Base-by-base conservation (phyloP, 2,113 vertebrate species). In the Lanius collurio region DNA sequence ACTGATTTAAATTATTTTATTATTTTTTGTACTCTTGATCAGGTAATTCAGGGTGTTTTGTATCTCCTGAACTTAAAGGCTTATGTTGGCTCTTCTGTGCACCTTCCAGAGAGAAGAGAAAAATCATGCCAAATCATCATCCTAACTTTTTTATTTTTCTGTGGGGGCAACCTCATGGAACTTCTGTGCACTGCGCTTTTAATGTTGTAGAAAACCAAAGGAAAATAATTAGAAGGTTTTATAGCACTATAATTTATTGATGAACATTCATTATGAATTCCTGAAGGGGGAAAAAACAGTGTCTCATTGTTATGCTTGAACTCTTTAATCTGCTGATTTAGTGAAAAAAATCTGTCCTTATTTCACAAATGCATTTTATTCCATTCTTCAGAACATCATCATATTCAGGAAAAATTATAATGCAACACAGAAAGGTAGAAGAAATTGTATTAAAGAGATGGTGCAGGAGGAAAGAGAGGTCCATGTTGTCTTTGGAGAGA, bases 191-290 rank as follows among this genome's bases (percentile, higher is more conserved):
- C 20, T 37, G 6, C 12, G 8, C 21, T 46, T 56, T 69, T 42
- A 63, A 60, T 68, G 59, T 73, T 33, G 46, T 30, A 42, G 33
- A 80, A 83, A 50, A 33, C 4, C 7, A 56, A 89, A 47, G n/a
- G 16, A 41, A 93, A 75, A 69, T 41, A 87, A 70, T 37, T 65
- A 37, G 31, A 62, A 76, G 41, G 7, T 24, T 92, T 84, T 75
- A 60, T 44, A 63, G 22, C 16, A 35, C 71, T 74, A 50, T 95
- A 67, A 93, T 94, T 90, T 90, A 88, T 91, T 84, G 83, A 93
- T 70, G 31, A 96, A 70, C 19, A 62, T 80, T 87, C 47, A 94
- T 82, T 81, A 83, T 42, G 14, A 70, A 89, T 94, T 90, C 33
- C 86, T 83, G 56, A 76, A 60, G 47, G 42, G 18, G 9, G 4